Percentiles rank a stretch among this genome's conserved stretches.
These are phyloP conservation scores for Merops nubicus DNA, from an alignment of 2,113 vertebrate genomes.

Conservation along the genomic window DNA sequence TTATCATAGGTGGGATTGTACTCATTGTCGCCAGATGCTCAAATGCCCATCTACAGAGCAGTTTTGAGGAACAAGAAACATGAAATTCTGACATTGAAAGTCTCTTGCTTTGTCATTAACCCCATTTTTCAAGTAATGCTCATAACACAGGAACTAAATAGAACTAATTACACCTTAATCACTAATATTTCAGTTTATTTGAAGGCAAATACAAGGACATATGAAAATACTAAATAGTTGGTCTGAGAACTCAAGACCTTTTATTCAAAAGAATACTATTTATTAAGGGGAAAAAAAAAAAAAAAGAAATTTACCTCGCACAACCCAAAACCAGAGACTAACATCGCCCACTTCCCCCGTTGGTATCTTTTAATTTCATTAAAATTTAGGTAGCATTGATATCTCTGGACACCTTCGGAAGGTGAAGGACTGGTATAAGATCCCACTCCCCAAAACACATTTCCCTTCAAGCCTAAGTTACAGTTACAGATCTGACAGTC, in stretches of 20 bases:
- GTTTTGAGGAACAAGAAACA: background rate
- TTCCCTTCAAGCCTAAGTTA: background rate
- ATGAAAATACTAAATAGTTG: background rate
- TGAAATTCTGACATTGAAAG: background rate
- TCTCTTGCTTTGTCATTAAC: background rate
- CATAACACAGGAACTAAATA: background rate
- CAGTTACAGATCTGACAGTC: background rate
- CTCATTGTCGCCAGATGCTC: background rate
- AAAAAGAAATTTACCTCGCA: background rate
- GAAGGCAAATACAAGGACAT: background rate
- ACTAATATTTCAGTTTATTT: background rate
- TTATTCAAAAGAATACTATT: background rate
- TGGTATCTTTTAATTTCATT: background rate
- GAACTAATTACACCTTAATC: background rate
- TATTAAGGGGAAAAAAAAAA: background rate
- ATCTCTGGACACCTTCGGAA: background rate
- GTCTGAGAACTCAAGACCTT: background rate
- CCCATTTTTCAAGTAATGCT: background rate
- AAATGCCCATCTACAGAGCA: background rate
- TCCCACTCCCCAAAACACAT: background rate
- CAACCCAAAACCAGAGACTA: background rate
- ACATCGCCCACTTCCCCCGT: too few relatives aligned
- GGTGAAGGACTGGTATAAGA: background rate
- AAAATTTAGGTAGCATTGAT: background rate
- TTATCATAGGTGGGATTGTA: background rate